Base-by-base conservation (phyloP, 1,140 invertebrate species). In the Diorhabda elongata region DNA sequence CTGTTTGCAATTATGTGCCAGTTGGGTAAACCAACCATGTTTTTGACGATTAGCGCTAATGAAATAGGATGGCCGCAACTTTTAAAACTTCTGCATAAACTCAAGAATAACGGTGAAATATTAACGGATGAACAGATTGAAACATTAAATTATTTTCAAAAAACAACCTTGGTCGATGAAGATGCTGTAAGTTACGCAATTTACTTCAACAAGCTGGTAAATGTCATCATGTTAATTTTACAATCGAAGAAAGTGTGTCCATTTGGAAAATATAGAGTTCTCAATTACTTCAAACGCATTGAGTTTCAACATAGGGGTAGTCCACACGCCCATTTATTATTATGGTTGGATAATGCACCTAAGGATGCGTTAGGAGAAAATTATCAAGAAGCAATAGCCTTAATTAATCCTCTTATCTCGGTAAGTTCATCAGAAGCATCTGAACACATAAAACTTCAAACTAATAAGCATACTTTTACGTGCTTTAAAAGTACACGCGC, bases 291-390 rank as follows among this genome's bases (percentile, higher is more conserved):
- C 62, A 76, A 74, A 75, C 64, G 78, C 74, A 80, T 81, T 72
- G 83, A 82, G 79, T 85, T 83, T 77, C 81, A 82, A 76, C 80
- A 82, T 76, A 74, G 77, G 69, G 84, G 80, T 41, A 78, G 73
- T 71, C 80, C 73, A 64, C 78, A 76, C 69, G 66, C 74, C n/a
- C n/a, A n/a, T n/a, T n/a, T n/a, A n/a, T n/a, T n/a, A n/a, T n/a
- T n/a, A n/a, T n/a, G n/a, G n/a, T n/a, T n/a, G n/a, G n/a, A n/a
- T n/a, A n/a, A n/a, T n/a, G n/a, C n/a, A n/a, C n/a, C n/a, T n/a
- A n/a, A n/a, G 11, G 11, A 52, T 68, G 3, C 8, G 58, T 9
- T 73, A 8, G 68, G 43, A 42, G 45, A 9, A 60, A 11, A 69
- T 41, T 65, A 65, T 45, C 44, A 60, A 43, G 5, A 69, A n/a